Evolutionary conservation across 1,140 invertebrate species (phyloP), one percentile per base, ranked within the genome.

Genomic region (Ceratina australensis): DNA sequence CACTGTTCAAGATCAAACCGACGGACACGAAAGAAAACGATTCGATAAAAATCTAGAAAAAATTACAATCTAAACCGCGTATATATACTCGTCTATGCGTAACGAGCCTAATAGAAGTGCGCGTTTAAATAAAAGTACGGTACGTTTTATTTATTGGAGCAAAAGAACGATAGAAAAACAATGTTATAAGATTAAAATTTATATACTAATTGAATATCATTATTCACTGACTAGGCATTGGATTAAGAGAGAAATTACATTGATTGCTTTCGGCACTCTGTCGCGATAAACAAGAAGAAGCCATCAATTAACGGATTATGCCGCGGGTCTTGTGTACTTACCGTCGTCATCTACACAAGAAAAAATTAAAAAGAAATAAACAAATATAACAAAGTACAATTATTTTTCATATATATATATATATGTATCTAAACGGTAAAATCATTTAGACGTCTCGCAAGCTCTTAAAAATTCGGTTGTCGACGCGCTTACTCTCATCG

Each of bases 251-350:
- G 54, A 76, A 69, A 61, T 69, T 61, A 76, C 60, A 54, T 76
- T 76, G 49, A 77, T 80, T 61, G 61, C 66, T 71, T 72, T 56
- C 54, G 61, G 61, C 52, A 68, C 71, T 42, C 47, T 57, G 69
- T 82, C 49, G 47, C 22, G 47, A n/a, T 52, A 59, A 18, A 54
- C 5, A 54, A 54, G 5, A 54, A 54, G 16, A 72, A 83, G 63
- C 60, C 68, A 52, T 78, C 80, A 87, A 91, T 91, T 90, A 92
- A 92, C 91, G 90, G 90, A 81, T 91, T 90, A 92, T 91, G 90
- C 89, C 88, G 87, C 78, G 68, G 68, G 52, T 47, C 20, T 87
- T 88, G 71, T 78, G 86, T 86, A 89, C 88, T 90, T 89, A 89
- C 88, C 81, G 88, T 90, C 79, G 89, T 89, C 90, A 87, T n/a